Base-by-base conservation (phyloP, 1,140 invertebrate genomes). In the Augochlora pura region DNA sequence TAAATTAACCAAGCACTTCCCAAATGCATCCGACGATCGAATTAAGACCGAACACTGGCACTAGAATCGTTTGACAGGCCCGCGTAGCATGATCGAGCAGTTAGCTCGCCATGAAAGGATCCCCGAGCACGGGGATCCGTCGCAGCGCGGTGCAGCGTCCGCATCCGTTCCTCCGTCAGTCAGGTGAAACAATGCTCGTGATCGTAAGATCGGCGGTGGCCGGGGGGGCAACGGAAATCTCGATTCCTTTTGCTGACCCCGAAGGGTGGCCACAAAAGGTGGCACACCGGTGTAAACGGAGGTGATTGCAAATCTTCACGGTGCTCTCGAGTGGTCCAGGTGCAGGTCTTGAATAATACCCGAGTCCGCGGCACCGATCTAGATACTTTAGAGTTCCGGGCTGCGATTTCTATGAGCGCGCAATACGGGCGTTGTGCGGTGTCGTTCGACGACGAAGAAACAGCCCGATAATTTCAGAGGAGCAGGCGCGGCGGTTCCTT, bases 191-290 rank as follows among this genome's bases (percentile, higher is more conserved):
- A 80, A 80, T 80, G 78, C 21, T 21, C 32, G 16, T n/a, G 49
- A 83, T 66, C 83, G 71, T 68, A 77, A 85, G 83, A 84, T 77
- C 68, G 65, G 78, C 63, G 82, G 60, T 23, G 42, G 10, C 62
- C 86, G 84, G n/a, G n/a, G n/a, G n/a, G 83, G 82, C 82, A 91
- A 91, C 90, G 90, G 89, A 89, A 90, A 90, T 91, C 88, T 91
- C 84, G 69, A 87, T 83, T 87, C 76, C 83, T 85, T n/a, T 88
- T 89, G 80, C 71, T 83, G 76, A 86, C 77, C 82, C 60, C 59
- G 73, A 76, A 73, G 85, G 68, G 80, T 76, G 66, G 81, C 59
- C 69, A 86, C 85, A 86, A 86, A 86, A 79, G 77, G 74, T 68
- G 60, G 72, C 74, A 83, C 71, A 83, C 71, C 77, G 68, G 60